Percentiles rank a stretch among this genome's conserved stretches.
Conservation (phyloP, 2,888 invertebrate species). For the Eilema depressum region DNA sequence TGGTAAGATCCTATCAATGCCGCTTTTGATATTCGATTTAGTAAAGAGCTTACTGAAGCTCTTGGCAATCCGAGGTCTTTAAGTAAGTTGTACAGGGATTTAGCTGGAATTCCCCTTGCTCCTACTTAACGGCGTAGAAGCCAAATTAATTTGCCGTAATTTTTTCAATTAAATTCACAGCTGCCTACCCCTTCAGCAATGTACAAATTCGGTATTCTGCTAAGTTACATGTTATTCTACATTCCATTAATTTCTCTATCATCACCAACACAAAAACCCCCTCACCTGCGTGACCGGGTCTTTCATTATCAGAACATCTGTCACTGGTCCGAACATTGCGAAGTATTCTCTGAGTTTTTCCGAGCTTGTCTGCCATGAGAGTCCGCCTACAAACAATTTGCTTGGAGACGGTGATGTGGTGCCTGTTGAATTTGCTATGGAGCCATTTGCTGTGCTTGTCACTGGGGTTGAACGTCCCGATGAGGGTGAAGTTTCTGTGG, state of each 20-base stretch:
- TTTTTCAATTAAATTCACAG: too few relatives aligned
- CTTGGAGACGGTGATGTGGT: conserved; percentile 89
- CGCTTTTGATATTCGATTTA: too few relatives aligned
- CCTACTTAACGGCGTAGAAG: too few relatives aligned
- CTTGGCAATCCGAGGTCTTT: too few relatives aligned
- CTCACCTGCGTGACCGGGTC: conserved; percentile 96
- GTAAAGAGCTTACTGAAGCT: too few relatives aligned
- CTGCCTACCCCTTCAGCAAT: too few relatives aligned
- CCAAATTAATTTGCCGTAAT: too few relatives aligned
- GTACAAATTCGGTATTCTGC: not conserved
- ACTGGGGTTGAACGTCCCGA: conserved; percentile 92
- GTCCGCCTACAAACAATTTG: conserved; percentile 96
- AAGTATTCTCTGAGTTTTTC: conserved; percentile 97
- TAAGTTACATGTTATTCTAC: conserved; percentile 7
- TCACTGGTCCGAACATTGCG: conserved; percentile 96
- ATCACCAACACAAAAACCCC: not conserved
- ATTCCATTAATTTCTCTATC: conserved; percentile 12
- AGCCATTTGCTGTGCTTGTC: conserved; percentile 63
- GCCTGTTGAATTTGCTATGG: conserved; percentile 64
- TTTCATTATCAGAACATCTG: conserved; percentile 97
- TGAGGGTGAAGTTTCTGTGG: conserved; percentile 85
- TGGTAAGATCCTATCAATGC: too few relatives aligned
- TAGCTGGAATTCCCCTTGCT: too few relatives aligned
- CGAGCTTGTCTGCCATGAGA: conserved; percentile 97
- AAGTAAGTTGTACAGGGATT: too few relatives aligned